Percentiles rank a stretch among this genome's conserved stretches.
Conservation (phyloP, 2,113 vertebrate genomes). For the Petaurus breviceps region DNA sequence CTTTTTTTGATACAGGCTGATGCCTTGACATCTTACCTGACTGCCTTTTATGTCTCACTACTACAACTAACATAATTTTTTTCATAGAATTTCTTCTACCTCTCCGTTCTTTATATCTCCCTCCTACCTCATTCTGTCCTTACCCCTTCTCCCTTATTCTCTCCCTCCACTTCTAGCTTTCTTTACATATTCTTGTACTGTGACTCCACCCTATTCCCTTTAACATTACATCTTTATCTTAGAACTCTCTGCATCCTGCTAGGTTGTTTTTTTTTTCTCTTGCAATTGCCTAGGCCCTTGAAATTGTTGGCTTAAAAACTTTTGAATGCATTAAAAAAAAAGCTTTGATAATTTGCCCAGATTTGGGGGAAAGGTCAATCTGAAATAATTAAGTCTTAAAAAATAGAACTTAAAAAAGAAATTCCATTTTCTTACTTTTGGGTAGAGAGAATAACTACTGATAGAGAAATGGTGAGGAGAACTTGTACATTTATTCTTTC, state of each 20-base stretch:
- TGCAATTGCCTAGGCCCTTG: conserved; percentile 30
- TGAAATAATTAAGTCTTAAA: conserved; percentile 70
- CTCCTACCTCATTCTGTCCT: conserved; percentile 6
- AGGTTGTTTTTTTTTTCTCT: neutral
- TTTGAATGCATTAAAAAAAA: conserved; percentile 57
- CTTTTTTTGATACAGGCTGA: conserved; percentile 19
- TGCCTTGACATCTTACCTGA: neutral
- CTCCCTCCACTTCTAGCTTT: neutral
- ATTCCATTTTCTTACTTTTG: conserved; percentile 60
- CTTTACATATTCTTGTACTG: neutral
- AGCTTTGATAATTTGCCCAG: conserved; percentile 45
- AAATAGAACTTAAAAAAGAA: conserved; percentile 65
- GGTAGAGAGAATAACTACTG: conserved; percentile 60
- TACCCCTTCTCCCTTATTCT: neutral
- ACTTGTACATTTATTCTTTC: neutral
- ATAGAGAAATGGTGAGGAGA: conserved; percentile 53
- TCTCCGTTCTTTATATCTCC: neutral
- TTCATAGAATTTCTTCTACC: neutral
- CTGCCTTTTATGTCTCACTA: neutral
- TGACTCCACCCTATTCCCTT: neutral
- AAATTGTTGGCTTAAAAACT: conserved; percentile 55
- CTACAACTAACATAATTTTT: neutral
- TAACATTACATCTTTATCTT: neutral
- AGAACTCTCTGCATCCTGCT: neutral
- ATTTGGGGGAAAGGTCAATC: conserved; percentile 58